Base-by-base conservation (phyloP, 2,797 vertebrate genomes). In the Xenopus petersii region DNA sequence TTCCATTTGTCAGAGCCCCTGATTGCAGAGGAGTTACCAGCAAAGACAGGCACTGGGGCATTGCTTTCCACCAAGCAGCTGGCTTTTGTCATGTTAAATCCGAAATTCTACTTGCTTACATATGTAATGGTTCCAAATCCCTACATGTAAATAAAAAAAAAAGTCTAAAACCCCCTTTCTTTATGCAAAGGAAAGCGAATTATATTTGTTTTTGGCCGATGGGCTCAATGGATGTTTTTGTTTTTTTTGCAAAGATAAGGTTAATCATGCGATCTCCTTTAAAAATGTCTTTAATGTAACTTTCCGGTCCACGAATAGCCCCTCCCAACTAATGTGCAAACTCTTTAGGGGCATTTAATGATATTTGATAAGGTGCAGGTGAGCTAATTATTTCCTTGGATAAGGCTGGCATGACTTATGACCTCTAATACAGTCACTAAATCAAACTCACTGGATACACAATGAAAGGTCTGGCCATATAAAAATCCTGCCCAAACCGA, bases 341-440 rank as follows among this genome's bases (percentile, higher is more conserved):
- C 17, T 81, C 80, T 82, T 87, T 87, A 87, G 85, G 84, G 17
- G 82, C 60, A 61, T 82, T 83, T 89, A 89, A 87, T 87, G 89
- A 86, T 83, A 80, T 86, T 86, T 84, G 87, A 89, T 89, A 89
- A 89, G 86, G 87, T 79, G 78, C 83, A 81, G 85, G 82, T 75
- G 86, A 82, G 85, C 84, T 84, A 89, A 89, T 87, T 79, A 87
- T 77, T 67, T 85, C 78, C 81, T 81, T 73, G 84, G 81, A 80
- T 72, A 87, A 88, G 81, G 73, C 75, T 65, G 66, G 48, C 72
- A 83, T 92, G 91, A 92, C 89, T 88, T 89, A 92, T 85, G 89
- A 67, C 83, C 88, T 83, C 80, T 91, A 91, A 91, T 91, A 85
- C 84, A 81, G 81, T 81, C 87, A 89, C 88, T 91, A 82, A 81